Base-by-base conservation (phyloP, 2,888 invertebrate genomes). In the Furcula furcula region DNA sequence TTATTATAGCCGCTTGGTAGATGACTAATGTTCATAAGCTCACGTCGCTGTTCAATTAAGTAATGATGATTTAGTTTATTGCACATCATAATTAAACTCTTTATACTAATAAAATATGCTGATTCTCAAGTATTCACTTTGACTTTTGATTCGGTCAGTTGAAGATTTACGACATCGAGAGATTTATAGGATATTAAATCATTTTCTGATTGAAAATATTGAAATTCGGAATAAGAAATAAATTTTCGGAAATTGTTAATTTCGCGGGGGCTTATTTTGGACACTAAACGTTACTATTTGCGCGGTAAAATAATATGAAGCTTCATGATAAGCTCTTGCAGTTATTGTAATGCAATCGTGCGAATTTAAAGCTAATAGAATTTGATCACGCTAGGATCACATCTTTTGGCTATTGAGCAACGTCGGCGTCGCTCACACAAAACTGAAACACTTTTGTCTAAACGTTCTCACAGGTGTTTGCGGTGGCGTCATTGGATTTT, bases 391-490 rank as follows among this genome's bases (percentile, higher is more conserved):
- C 41, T 44, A 38, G 43, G 55, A 55, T 40, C 40, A 48, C 42
- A 59, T 55, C 55, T 50, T 53, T 44, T 43, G 33, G 41, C 41
- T 50, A 43, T 58, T 59, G 40, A 42, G 65, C 59, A 67, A 71
- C 59, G 52, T 54, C 46, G 53, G 69, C 59, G 52, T 54, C 46
- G 53, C 52, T 57, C 54, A 55, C 52, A 59, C 50, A 61, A 54
- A 56, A 45, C 43, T 38, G 51, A 65, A 62, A 63, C 44, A 71
- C 77, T 75, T 80, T 83, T 82, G 83, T 85, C 77, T 74, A 65
- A 54, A 66, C 76, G 70, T 86, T 87, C 87, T 77, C 87, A 87
- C 87, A 86, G 76, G 73, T 82, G 82, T 84, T 81, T 80, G 61
- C 72, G 52, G 53, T 64, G 61, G 65, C 75, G 85, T 82, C 85